Conservation (phyloP, 2,888 invertebrate genomes). For the Dicyrtoma fusca region DNA sequence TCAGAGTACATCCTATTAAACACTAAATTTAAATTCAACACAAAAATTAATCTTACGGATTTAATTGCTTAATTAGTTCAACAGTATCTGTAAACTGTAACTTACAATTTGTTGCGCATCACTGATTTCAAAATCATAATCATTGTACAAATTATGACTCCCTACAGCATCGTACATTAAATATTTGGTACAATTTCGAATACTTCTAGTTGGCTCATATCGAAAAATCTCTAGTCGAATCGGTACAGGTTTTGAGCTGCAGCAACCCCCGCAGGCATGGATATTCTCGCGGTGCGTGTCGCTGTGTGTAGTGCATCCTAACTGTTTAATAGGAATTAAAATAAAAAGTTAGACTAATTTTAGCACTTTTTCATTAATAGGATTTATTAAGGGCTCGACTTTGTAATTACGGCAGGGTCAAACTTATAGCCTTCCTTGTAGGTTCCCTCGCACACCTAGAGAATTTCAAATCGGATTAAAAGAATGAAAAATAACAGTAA, state of each 20-base stretch:
- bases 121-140: not conserved
- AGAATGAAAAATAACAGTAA: not conserved
- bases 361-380: too few relatives aligned
- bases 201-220: not conserved
- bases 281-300: not conserved
- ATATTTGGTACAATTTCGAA: not conserved
- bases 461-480: not conserved
- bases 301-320: not conserved
- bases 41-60: not conserved
- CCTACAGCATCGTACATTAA: not conserved
- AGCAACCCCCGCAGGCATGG: slow-evolving; percentile 14
- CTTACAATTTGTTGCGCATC: slow-evolving; percentile 16
- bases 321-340: too few relatives aligned
- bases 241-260: not conserved
- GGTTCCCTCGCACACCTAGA: slow-evolving; percentile 2
- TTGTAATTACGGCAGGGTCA: too few relatives aligned
- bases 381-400: too few relatives aligned
- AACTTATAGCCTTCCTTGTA: not conserved
- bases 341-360: too few relatives aligned
- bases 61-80: not conserved
- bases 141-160: not conserved
- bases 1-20: not conserved
- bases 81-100: not conserved
- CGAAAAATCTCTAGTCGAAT: slow-evolving; percentile 5
- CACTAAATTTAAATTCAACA: not conserved